These are phyloP conservation scores for Anabacerthia variegaticeps DNA, from an alignment of 2,797 vertebrate species.

Conservation along the genomic window DNA sequence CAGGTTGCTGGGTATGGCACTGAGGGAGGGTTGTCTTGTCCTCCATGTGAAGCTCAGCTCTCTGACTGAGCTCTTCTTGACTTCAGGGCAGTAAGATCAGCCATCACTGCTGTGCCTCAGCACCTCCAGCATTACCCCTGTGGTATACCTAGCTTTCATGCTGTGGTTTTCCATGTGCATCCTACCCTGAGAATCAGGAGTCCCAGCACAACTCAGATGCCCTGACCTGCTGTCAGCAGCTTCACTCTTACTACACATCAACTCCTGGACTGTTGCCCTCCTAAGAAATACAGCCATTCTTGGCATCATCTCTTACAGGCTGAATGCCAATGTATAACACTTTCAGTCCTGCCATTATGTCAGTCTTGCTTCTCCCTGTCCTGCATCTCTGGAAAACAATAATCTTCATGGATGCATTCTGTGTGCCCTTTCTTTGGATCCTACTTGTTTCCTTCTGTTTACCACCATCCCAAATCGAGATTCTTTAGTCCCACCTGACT, in stretches of 20 bases:
- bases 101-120: not conserved
- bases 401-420: not conserved
- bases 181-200: not conserved
- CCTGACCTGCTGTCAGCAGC: not conserved
- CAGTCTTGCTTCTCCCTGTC: not conserved
- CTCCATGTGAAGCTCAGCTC: not conserved
- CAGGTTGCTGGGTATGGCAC: not conserved
- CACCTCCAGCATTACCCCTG: not conserved
- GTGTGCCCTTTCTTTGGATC: not conserved
- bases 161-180: not conserved
- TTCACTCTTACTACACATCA: not conserved
- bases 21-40: not conserved
- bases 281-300: not conserved
- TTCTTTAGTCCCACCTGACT: not conserved
- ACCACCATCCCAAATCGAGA: not conserved
- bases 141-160: not conserved
- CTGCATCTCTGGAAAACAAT: not conserved
- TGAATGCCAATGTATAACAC: not conserved
- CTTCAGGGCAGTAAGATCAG: not conserved
- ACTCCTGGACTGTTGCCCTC: not conserved
- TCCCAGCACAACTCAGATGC: not conserved
- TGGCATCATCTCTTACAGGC: not conserved
- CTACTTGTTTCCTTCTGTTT: not conserved
- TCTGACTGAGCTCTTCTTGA: not conserved
- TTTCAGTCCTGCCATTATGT: not conserved